These are phyloP conservation scores for Eolophus roseicapilla DNA, from an alignment of 2,113 vertebrate genomes.

Conservation along the genomic window DNA sequence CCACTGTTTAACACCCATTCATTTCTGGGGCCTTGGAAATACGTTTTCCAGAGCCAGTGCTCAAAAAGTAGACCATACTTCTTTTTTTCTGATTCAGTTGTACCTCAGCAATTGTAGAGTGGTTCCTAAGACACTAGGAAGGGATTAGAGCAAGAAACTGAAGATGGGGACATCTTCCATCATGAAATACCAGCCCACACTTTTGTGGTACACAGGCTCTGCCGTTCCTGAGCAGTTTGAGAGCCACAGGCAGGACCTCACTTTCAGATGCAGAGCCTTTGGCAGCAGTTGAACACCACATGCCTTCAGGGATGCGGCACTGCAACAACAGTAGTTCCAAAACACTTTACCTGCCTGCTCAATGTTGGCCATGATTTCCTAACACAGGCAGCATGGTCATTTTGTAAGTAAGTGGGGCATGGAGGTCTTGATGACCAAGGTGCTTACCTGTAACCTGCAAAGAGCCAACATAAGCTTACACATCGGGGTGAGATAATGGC, in stretches of 20 bases:
- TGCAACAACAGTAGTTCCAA: not conserved
- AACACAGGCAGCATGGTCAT: not conserved
- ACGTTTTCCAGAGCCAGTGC: not conserved
- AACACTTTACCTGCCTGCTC: not conserved
- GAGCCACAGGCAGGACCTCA: not conserved
- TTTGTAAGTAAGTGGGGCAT: not conserved
- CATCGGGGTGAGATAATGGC: not conserved
- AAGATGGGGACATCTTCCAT: not conserved
- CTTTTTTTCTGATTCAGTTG: not conserved
- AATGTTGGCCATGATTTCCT: not conserved
- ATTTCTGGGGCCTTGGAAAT: not conserved
- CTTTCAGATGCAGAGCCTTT: not conserved
- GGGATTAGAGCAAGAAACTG: not conserved
- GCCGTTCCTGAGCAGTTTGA: not conserved
- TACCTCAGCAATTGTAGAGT: not conserved
- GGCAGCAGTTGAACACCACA: not conserved
- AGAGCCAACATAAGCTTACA: not conserved
- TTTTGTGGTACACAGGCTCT: rapidly evolving
- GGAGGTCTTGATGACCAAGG: not conserved
- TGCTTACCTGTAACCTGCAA: not conserved
- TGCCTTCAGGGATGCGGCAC: not conserved
- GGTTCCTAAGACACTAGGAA: not conserved
- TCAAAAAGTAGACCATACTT: not conserved
- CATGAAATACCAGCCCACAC: not conserved
- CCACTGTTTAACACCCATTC: not conserved